Base-by-base conservation (phyloP, 2,113 vertebrate species). In the Anoura caudifer region DNA sequence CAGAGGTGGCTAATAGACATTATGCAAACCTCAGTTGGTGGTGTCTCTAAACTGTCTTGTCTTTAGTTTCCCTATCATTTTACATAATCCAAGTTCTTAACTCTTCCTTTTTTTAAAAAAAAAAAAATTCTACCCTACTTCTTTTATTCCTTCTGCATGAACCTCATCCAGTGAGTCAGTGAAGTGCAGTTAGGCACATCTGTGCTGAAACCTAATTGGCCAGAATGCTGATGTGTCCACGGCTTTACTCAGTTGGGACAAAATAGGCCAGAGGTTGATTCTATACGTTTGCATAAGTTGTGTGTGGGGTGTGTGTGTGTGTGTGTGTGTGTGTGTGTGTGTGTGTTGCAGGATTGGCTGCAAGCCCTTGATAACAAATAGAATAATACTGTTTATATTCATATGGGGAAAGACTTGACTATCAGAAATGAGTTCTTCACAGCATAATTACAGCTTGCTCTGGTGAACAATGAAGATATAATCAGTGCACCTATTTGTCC, bases 401-500 rank as follows among this genome's bases (percentile, higher is more conserved):
- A 63, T 0, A 41, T 45, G 87, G 96, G 96, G 95, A 89, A 92
- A 98, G 95, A 88, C 97, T 95, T 97, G 5, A 0, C 97, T 56
- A 82, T 94, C 98, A 97, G 97, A 93, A 98, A 92, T 43, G 91
- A 97, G 96, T 97, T 97, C 95, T 93, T 96, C 97, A 89, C 97
- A 90, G 95, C 56, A 93, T 98, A 98, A 98, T 98, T 98, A 98
- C 97, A 95, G 81, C 61, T 97, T 96, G 97, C 97, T 97, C 88
- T 87, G 83, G 98, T 13, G 95, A 98, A 98, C 98, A 98, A 98
- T 98, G 98, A 98, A 98, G 98, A 98, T 98, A 94, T 96, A 98
- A 98, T 98, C 98, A 16, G 97, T 96, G 97, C 97, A 97, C 96
- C 95, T 98, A 97, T 98, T 98, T 98, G 98, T 98, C 98, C 98